A percentile compares a stretch with the other conserved stretches of the same genome.
Conservation (phyloP, 2,888 invertebrate species). For the Lutraria lutraria region DNA sequence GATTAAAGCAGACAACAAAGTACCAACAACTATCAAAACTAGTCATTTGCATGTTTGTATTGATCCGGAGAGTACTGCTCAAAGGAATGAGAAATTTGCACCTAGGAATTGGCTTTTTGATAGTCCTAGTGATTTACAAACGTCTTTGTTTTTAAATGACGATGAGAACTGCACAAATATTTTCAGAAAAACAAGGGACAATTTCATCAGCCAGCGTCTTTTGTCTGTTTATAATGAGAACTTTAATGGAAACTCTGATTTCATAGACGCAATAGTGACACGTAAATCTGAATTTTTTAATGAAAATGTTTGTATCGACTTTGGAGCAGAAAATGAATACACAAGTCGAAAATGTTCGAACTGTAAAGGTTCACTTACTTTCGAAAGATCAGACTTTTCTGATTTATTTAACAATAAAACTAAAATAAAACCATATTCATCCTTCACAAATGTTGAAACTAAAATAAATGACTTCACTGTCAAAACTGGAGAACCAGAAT, state of each 20-base stretch:
- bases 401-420: constrained; percentile 27
- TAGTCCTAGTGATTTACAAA: background rate
- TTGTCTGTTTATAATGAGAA: constrained; percentile 1
- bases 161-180: background rate
- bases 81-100: constrained; percentile 28
- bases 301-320: constrained; percentile 40
- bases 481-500: constrained; percentile 31
- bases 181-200: constrained; percentile 11
- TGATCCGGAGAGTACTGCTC: constrained; percentile 34
- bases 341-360: constrained; percentile 44
- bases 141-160: background rate
- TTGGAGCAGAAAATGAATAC: constrained; percentile 51
- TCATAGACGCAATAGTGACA: constrained; percentile 14
- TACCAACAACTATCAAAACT: constrained; percentile 42
- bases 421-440: constrained; percentile 24
- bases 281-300: background rate
- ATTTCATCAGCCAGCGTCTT: background rate
- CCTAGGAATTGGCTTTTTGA: constrained; percentile 41
- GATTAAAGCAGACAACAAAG: constrained; percentile 48
- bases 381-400: constrained; percentile 19
- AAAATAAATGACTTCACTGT: constrained; percentile 15
- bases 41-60: constrained; percentile 44
- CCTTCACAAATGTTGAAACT: constrained; percentile 27
- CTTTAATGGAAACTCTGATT: constrained; percentile 14
- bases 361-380: constrained; percentile 36